Base-by-base conservation (phyloP, 2,113 vertebrate species). In the Malurus elegans region DNA sequence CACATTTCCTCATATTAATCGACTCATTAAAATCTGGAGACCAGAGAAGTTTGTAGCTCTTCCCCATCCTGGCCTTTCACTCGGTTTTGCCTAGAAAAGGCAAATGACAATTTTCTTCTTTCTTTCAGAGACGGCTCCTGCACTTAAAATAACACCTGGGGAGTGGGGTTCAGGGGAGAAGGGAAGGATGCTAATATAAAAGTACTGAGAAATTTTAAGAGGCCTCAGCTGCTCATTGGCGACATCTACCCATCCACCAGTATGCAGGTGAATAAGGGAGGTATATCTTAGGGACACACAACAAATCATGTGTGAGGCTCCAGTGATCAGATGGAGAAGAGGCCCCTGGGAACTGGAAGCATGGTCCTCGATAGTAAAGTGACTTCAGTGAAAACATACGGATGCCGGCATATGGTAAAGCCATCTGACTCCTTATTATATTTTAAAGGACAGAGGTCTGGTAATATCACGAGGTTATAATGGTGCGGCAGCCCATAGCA, bases 401-500 rank as follows among this genome's bases (percentile, higher is more conserved):
- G 80, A 89, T 69, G 62, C 44, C 67, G 87, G 76, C 83, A 91
- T 79, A 76, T 66, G 61, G 54, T 84, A 82, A 58, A 48, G 54
- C 44, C 89, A 90, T 48, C 81, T 91, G 74, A 95, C 48, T 92
- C 40, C 24, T 76, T 89, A 69, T 70, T 79, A 85, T 45, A 71
- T 66, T 95, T 90, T 85, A 91, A 88, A 95, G 81, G 91, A 81
- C 62, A 72, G 44, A 73, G 71, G 58, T 76, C 73, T 89, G 66
- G 62, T 85, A 90, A 82, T 79, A 82, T 42, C 66, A 58, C 14
- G 34, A 72, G 32, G 24, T 83, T 91, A 76, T 60, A 92, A 61
- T 18, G 36, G 45, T 72, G 53, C 29, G 58, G 32, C 40, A 73
- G 48, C 34, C 61, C 74, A 44, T 10, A 72, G 61, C 20, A 50